These are phyloP conservation scores for Mola mola DNA, from an alignment of 2,113 vertebrate genomes.

Conservation along the genomic window DNA sequence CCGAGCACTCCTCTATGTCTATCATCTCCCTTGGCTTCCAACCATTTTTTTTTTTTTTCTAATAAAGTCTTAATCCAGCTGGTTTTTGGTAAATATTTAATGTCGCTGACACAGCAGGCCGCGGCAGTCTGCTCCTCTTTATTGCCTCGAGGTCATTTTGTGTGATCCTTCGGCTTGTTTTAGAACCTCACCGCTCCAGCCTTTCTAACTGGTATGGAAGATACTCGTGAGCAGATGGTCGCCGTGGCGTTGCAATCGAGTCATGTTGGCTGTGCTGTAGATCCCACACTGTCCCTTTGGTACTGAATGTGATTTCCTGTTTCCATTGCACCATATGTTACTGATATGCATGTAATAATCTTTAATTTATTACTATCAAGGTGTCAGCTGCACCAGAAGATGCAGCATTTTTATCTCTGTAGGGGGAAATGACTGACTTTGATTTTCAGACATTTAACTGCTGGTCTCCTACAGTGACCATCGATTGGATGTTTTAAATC, in stretches of 20 bases:
- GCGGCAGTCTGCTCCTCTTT: not conserved
- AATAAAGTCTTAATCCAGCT: conserved; percentile 14
- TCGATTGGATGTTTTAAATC: too few relatives aligned
- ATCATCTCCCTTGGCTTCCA: not conserved
- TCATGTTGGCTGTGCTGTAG: conserved; percentile 8
- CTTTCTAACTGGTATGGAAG: conserved; percentile 11
- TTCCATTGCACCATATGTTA: conserved; percentile 53
- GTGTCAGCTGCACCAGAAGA: not conserved
- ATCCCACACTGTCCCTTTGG: conserved; percentile 27
- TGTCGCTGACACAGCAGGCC: conserved; percentile 9
- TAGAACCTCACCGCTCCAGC: not conserved
- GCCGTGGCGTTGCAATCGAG: conserved; percentile 29
- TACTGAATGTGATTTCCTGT: conserved; percentile 47
- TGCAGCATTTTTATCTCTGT: not conserved
- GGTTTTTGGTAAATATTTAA: conserved; percentile 24
- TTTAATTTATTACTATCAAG: not conserved
- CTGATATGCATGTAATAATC: conserved; percentile 16
- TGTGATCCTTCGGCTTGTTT: conserved; percentile 2
- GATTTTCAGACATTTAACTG: not conserved
- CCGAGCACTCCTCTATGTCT: conserved; percentile 4
- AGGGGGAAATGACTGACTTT: too few relatives aligned
- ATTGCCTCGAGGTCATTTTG: not conserved
- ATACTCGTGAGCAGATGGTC: conserved; percentile 57
- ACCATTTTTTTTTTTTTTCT: conserved; percentile 7
- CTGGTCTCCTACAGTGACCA: not conserved